Percentiles rank a stretch among this genome's conserved stretches.
Conservation (phyloP, 2,888 invertebrate genomes). For the Heterodera filipjevi region DNA sequence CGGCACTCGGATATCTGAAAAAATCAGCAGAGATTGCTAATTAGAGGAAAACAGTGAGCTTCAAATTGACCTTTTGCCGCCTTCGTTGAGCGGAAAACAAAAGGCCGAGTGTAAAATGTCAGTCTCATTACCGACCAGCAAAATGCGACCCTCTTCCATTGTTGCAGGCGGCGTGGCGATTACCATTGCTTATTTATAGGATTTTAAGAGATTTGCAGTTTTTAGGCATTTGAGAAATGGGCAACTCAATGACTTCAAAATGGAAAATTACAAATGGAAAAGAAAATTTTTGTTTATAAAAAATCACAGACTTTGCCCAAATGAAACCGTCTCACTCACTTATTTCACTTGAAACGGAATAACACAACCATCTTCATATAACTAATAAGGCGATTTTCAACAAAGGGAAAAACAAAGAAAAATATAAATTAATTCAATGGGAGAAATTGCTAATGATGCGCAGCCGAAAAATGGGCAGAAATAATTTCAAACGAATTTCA, state of each 20-base stretch:
- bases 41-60: background rate
- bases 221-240: background rate
- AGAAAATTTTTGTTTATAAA: background rate
- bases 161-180: constrained; percentile 24
- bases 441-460: background rate
- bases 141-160: constrained; percentile 57
- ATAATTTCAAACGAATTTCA: background rate
- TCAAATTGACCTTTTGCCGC: constrained; percentile 52
- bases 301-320: background rate
- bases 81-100: constrained; percentile 53
- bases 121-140: constrained; percentile 59
- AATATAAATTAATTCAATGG: background rate
- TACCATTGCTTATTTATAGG: constrained; percentile 8
- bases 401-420: background rate
- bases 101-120: constrained; percentile 61
- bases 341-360: background rate
- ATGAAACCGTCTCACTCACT: background rate
- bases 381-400: background rate
- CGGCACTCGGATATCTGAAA: constrained; percentile 57
- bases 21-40: constrained; percentile 6
- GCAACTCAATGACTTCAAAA: no score
- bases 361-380: background rate
- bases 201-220: background rate
- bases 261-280: no score
- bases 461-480: background rate